These are phyloP conservation scores for Schizothorax lantsangensis DNA, from an alignment of 2,797 vertebrate genomes.

Conservation along the genomic window DNA sequence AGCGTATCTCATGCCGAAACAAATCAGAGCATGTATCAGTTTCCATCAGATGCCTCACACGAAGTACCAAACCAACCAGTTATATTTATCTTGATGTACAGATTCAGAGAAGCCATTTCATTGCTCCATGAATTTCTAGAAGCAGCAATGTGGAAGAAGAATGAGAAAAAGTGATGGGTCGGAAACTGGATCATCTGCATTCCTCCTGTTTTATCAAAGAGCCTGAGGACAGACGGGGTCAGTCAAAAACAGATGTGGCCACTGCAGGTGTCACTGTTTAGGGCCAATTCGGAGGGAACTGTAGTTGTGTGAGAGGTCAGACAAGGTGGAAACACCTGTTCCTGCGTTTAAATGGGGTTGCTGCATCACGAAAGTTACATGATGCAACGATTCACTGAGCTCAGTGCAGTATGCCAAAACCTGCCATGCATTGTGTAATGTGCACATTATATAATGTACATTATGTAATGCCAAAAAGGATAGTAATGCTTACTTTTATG, in stretches of 20 bases:
- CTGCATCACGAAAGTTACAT: not conserved
- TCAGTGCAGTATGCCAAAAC: not conserved
- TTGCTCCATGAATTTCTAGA: not conserved
- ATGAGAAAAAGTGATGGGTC: constrained; percentile 38
- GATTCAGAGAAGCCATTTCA: not conserved
- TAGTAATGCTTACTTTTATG: not conserved
- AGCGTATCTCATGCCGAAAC: constrained; percentile 9
- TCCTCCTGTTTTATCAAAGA: constrained; percentile 54
- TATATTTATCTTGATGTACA: constrained; percentile 19
- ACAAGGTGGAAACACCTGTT: constrained; percentile 41
- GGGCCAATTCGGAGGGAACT: constrained; percentile 13
- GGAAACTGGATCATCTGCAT: constrained; percentile 63
- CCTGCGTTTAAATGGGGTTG: not conserved
- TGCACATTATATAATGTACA: not conserved
- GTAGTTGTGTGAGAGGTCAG: constrained; percentile 17
- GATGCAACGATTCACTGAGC: not conserved
- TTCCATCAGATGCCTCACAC: not conserved
- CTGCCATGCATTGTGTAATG: not conserved
- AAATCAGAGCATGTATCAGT: constrained; percentile 13
- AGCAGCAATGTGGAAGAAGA: constrained; percentile 11
- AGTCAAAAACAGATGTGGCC: constrained; percentile 54
- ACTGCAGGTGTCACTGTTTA: constrained; percentile 48
- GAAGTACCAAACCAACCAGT: constrained; percentile 42
- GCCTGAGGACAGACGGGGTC: constrained; percentile 35
- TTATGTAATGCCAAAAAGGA: not conserved